Base-by-base conservation (phyloP, 2,113 vertebrate genomes). In the Tenrec ecaudatus region DNA sequence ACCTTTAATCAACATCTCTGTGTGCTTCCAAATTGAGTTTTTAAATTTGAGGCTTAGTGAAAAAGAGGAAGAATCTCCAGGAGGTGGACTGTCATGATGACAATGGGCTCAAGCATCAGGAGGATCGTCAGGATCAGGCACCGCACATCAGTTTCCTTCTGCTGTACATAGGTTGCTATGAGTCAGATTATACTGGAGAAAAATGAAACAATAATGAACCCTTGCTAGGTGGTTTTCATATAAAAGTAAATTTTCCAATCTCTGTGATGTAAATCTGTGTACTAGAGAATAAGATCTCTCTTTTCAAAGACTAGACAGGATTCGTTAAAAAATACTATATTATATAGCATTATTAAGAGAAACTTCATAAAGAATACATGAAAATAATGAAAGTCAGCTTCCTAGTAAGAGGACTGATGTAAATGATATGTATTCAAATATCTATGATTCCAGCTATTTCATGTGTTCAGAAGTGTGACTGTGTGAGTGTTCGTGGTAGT, bases 401-500 rank as follows among this genome's bases (percentile, higher is more conserved):
- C 19, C 57, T 85, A 16, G 19, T 78, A 40, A 82, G 0, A 15
- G 14, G 19, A 57, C 8, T 0, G 11, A 22, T 16, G 8, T 58
- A 80, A 82, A 82, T 7, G 71, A 2, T 17, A 84, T n/a, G 17
- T 3, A 2, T 23, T 36, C n/a, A 17, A 40, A 43, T 62, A 57
- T 40, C 25, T 19, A 0, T 23, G 31, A 20, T 29, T 36, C 3
- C 1, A 29, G 40, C 53, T 1, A 1, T 53, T 60, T n/a, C 38
- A 5, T 29, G 5, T 27, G 7, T 38, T 0, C n/a, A 17, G 3
- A 29, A 62, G 29, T 2, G 4, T 29, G 19, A 0, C 0, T 27
- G 40, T 66, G 14, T 77, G 15, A 40, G 33, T 20, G 33, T 38
- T 7, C 62, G 25, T 23, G 16, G 47, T 53, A 53, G 47, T 25